Evolutionary conservation across 2,113 vertebrate species (phyloP).

Genomic region (Gallinago media): DNA sequence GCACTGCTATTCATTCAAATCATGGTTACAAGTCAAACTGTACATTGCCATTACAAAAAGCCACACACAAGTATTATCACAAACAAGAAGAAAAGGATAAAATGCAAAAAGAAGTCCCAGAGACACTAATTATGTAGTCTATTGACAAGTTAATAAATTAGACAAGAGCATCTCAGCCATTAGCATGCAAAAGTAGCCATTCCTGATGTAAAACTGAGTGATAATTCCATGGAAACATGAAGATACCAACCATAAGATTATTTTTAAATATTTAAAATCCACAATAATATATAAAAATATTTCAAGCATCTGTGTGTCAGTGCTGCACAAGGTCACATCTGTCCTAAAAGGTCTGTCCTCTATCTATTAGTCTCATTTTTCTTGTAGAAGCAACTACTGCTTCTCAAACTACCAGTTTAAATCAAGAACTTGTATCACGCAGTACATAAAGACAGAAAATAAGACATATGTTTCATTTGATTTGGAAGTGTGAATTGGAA

Average conservation of each 20-base stretch:
- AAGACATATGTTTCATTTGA: neutral
- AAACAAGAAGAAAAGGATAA: neutral
- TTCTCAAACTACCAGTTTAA: neutral
- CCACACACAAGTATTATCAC: neutral
- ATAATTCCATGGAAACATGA: neutral
- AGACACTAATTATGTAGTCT: neutral
- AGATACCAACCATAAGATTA: neutral
- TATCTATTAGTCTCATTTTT: neutral
- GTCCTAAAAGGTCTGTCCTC: neutral
- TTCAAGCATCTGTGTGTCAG: neutral
- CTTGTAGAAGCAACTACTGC: neutral
- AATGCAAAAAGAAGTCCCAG: neutral
- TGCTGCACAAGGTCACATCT: neutral
- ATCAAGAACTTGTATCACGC: neutral
- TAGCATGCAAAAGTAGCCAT: neutral
- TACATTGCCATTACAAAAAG: accelerated
- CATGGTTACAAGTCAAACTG: neutral
- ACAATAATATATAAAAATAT: neutral
- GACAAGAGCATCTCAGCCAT: neutral
- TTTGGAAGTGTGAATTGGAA: neutral
- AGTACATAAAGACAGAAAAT: neutral
- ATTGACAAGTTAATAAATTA: neutral
- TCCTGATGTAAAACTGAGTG: neutral
- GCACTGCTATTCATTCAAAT: neutral
- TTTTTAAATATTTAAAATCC: neutral